phyloP scores from a whole-genome alignment of 2,113 vertebrate species.

The Diadophis punctatus region DNA sequence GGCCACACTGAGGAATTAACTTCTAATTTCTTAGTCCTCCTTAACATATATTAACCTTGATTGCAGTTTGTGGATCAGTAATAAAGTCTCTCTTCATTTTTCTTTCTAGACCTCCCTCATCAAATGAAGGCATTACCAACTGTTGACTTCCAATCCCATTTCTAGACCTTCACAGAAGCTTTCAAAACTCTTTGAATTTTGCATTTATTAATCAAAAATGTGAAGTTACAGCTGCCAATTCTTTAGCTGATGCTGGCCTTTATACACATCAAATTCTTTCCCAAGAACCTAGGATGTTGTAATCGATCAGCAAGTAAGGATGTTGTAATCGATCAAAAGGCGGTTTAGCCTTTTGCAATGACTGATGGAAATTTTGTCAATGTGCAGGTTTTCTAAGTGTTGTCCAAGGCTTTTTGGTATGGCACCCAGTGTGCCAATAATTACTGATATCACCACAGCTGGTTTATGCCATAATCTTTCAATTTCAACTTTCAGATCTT shows the following conservation, averaged over 20 bases:
- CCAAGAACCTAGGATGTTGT: not conserved
- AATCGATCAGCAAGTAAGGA: not conserved
- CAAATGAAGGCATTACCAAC: not conserved
- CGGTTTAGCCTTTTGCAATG: not conserved
- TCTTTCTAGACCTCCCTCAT: not conserved
- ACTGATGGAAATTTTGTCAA: not conserved
- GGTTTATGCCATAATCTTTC: not conserved
- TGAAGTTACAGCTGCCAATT: not conserved
- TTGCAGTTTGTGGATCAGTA: not conserved
- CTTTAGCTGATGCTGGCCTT: not conserved
- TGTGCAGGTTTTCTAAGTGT: not conserved
- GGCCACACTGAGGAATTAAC: not conserved
- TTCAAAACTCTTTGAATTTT: not conserved
- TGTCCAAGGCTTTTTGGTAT: not conserved
- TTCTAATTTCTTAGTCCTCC: constrained; percentile 3
- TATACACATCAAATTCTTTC: not conserved
- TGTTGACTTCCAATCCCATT: not conserved
- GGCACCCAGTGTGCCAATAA: not conserved
- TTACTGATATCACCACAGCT: not conserved
- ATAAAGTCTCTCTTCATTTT: not conserved
- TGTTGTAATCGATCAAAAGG: not conserved
- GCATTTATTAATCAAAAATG: not conserved
- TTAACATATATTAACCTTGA: not conserved
- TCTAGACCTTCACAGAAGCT: not conserved
- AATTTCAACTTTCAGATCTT: not conserved